phyloP scores from a whole-genome alignment of 2,888 invertebrate genomes.

The Tenthredo scrophulariae region DNA sequence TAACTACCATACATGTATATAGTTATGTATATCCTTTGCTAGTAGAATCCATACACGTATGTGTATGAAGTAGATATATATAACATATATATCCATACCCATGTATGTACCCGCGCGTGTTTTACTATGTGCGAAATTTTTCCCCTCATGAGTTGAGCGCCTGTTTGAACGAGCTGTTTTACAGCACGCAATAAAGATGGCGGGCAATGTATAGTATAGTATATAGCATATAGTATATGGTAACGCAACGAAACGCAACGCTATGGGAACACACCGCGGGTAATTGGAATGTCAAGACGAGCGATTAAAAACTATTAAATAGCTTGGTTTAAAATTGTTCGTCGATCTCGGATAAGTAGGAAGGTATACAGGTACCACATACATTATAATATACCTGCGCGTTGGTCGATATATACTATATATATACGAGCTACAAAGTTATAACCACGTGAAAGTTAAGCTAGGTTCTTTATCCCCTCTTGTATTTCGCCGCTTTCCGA shows the following conservation, averaged over 20 bases:
- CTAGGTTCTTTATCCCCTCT: slow-evolving; percentile 28
- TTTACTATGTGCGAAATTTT: slow-evolving; percentile 76
- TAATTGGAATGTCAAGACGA: slow-evolving; percentile 45
- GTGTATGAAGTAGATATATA: background rate
- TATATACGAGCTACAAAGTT: background rate
- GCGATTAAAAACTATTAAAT: slow-evolving; percentile 40
- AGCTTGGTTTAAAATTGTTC: slow-evolving; percentile 38
- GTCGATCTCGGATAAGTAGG: slow-evolving; percentile 22
- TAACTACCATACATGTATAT: background rate
- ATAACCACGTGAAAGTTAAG: slow-evolving; percentile 26
- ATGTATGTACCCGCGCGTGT: slow-evolving; percentile 57
- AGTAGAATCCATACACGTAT: background rate
- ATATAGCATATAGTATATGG: background rate
- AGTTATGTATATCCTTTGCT: background rate
- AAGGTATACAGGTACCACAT: background rate
- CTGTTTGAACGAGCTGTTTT: slow-evolving; percentile 67
- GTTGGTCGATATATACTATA: background rate
- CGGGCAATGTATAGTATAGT: slow-evolving; percentile 36
- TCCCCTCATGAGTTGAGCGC: slow-evolving; percentile 56
- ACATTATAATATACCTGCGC: background rate
- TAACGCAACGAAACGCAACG: background rate
- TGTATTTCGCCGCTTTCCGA: slow-evolving; percentile 25
- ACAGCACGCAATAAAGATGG: slow-evolving; percentile 65
- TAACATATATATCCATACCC: background rate
- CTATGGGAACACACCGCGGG: slow-evolving; percentile 42